phyloP scores from a whole-genome alignment of 2,113 vertebrate genomes.

The Sylvia atricapilla region DNA sequence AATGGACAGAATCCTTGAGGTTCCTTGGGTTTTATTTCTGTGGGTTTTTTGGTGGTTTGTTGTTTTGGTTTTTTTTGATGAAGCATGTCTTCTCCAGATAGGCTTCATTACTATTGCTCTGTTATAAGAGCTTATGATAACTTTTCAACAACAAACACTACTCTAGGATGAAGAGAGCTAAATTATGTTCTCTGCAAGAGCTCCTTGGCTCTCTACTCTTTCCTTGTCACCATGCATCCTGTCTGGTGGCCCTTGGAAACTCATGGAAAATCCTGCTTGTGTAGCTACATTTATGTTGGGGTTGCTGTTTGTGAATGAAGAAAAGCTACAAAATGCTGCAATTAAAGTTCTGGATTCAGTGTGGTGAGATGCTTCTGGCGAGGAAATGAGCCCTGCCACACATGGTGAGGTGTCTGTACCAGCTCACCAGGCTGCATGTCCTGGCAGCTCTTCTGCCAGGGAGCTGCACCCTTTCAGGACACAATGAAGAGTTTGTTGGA shows the following conservation, averaged over 20 bases:
- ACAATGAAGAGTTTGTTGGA: neutral
- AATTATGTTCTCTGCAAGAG: neutral
- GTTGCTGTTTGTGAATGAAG: neutral
- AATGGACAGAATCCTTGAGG: neutral
- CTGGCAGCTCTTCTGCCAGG: neutral
- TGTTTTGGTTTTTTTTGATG: neutral
- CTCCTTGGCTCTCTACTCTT: neutral
- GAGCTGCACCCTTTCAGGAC: neutral
- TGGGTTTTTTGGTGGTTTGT: neutral
- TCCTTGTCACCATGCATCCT: neutral
- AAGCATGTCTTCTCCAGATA: neutral
- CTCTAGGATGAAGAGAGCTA: neutral
- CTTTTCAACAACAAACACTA: neutral
- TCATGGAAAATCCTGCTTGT: neutral
- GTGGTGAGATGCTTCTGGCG: neutral
- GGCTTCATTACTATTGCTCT: neutral
- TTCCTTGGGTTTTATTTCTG: neutral
- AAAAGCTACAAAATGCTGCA: neutral
- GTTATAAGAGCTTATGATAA: rapidly evolving
- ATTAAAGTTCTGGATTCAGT: neutral
- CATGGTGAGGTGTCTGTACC: neutral
- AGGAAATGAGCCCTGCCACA: neutral
- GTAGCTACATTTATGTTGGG: neutral
- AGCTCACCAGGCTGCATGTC: neutral
- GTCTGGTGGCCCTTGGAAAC: neutral